These are phyloP conservation scores for Tenualosa ilisha DNA, from an alignment of 2,797 vertebrate genomes.

Conservation along the genomic window DNA sequence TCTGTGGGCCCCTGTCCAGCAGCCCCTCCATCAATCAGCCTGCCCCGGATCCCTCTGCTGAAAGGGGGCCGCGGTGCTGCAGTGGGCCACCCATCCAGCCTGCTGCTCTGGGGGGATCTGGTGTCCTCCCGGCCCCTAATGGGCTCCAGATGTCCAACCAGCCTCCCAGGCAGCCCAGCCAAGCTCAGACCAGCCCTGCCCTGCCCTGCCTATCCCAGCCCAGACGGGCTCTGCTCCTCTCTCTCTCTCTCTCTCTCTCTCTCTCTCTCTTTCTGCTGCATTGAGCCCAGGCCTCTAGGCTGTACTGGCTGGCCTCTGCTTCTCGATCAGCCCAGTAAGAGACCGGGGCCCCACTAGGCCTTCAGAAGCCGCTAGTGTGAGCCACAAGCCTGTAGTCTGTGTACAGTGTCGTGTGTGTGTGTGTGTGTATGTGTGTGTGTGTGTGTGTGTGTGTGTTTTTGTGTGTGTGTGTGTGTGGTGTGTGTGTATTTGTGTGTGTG, in stretches of 20 bases:
- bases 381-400: not conserved
- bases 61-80: slow-evolving; percentile 63
- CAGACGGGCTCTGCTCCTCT: not conserved
- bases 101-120: slow-evolving; percentile 75
- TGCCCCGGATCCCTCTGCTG: slow-evolving; percentile 65
- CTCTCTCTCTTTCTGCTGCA: not conserved
- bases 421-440: slow-evolving; percentile 9
- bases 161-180: slow-evolving; percentile 33
- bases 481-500: not conserved
- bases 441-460: not conserved
- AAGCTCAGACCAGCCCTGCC: slow-evolving; percentile 39
- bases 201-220: not conserved
- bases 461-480: not conserved
- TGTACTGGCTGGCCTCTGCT: not conserved
- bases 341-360: not conserved
- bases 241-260: too few relatives aligned
- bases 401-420: not conserved
- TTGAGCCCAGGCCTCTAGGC: not conserved
- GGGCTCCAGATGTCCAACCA: slow-evolving; percentile 77
- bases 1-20: slow-evolving; percentile 34
- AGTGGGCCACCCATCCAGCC: slow-evolving; percentile 78
- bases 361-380: not conserved
- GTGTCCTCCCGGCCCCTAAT: slow-evolving; percentile 76
- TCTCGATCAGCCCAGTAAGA: not conserved
- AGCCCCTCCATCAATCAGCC: slow-evolving; percentile 75